phyloP scores from a whole-genome alignment of 2,797 vertebrate genomes.

The Sphenodon punctatus region DNA sequence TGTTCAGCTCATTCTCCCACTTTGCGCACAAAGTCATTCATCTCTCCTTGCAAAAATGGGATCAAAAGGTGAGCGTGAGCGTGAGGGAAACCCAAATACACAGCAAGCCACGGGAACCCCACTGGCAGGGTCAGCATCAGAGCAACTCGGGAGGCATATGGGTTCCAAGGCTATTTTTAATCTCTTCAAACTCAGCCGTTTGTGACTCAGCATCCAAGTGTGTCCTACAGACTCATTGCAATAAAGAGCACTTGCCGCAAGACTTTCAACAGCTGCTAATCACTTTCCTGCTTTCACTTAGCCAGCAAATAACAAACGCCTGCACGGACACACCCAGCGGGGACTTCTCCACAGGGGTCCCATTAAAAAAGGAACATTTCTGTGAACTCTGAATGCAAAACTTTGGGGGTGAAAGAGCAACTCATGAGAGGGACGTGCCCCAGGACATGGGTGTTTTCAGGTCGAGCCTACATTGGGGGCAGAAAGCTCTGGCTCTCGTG shows the following conservation, averaged over 20 bases:
- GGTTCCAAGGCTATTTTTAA: background rate
- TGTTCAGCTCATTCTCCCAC: background rate
- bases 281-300: background rate
- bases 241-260: background rate
- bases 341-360: no score
- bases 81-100: background rate
- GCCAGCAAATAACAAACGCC: background rate
- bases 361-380: no score
- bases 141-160: no score
- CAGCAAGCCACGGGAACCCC: background rate
- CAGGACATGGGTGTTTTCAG: no score
- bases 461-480: no score
- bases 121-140: background rate
- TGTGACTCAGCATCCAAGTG: background rate
- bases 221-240: background rate
- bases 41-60: background rate
- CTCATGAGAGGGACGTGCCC: no score
- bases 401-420: no score
- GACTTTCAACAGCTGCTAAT: background rate
- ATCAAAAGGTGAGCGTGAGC: background rate
- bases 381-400: no score
- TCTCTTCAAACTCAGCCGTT: background rate
- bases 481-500: no score
- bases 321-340: no score
- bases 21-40: background rate